Evolutionary conservation across 2,888 invertebrate species (phyloP).

Genomic region (Drosophila lutescens): DNA sequence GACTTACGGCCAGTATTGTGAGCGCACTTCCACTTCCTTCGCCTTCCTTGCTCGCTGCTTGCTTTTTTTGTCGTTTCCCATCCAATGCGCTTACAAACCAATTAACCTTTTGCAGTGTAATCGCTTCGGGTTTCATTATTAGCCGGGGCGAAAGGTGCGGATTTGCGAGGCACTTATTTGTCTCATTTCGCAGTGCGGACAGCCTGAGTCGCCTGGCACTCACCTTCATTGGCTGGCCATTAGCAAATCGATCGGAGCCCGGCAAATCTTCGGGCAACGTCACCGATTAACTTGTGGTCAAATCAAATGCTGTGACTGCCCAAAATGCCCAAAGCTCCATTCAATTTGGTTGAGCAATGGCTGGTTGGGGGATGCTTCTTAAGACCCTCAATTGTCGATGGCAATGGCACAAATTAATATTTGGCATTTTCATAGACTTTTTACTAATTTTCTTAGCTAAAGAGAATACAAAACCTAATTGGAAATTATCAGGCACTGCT

Average conservation of each 20-base stretch:
- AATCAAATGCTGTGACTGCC: constrained; percentile 19
- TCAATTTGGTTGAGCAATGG: constrained; percentile 1
- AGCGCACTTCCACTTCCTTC: constrained; percentile 38
- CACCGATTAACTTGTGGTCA: constrained; percentile 9
- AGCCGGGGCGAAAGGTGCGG: constrained; percentile 16
- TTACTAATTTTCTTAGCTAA: too few species aligned
- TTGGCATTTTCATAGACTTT: not conserved
- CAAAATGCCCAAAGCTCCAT: constrained; percentile 16
- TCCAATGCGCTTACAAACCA: constrained; percentile 66
- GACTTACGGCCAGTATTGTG: constrained; percentile 37
- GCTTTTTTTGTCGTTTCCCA: constrained; percentile 39
- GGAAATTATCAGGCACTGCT: too few species aligned
- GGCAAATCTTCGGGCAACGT: constrained; percentile 10
- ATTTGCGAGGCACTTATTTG: constrained; percentile 49
- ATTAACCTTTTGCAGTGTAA: constrained; percentile 66
- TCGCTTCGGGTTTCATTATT: constrained; percentile 57
- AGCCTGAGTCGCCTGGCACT: not conserved
- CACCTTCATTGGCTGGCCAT: constrained; percentile 3
- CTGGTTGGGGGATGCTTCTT: not conserved
- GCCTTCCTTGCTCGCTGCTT: not conserved
- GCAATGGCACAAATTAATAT: constrained; percentile 3
- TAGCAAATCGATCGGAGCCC: constrained; percentile 12
- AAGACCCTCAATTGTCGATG: not conserved
- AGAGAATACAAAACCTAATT: too few species aligned
- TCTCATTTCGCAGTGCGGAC: constrained; percentile 29